Evolutionary conservation across 2,888 invertebrate species (phyloP).

Genomic region (Allophyes oxyacanthae): DNA sequence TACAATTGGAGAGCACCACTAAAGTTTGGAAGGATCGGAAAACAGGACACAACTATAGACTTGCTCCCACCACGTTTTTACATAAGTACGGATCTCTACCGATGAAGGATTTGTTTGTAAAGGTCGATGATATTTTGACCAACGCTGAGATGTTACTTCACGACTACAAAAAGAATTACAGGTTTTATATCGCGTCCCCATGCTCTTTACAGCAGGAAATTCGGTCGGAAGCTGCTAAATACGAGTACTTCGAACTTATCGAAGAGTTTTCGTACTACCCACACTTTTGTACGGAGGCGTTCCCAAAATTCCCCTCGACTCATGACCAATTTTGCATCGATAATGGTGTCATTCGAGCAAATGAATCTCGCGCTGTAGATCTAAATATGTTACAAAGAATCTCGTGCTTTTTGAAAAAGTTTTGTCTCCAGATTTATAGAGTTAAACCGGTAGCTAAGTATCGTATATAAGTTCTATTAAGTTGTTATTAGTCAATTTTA

Average conservation of each 20-base stretch:
- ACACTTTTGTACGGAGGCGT: constrained; percentile 93
- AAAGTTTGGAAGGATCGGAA: constrained; percentile 88
- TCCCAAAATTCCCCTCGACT: constrained; percentile 88
- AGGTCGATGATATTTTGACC: constrained; percentile 88
- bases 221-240: constrained; percentile 75
- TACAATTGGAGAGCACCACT: constrained; percentile 91
- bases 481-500: constrained; percentile 22
- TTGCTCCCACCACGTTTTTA: constrained; percentile 91
- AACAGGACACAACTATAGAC: constrained; percentile 90
- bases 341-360: constrained; percentile 57
- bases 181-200: constrained; percentile 92
- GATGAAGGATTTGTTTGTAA: constrained; percentile 87
- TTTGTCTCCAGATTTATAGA: constrained; percentile 82
- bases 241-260: constrained; percentile 82
- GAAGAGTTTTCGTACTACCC: constrained; percentile 91
- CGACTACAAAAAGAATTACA: constrained; percentile 89
- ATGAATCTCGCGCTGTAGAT: constrained; percentile 77
- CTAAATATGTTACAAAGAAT: constrained; percentile 79
- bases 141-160: constrained; percentile 89
- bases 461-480: constrained; percentile 36
- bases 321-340: constrained; percentile 75
- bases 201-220: constrained; percentile 91
- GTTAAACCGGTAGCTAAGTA: constrained; percentile 64
- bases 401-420: constrained; percentile 80
- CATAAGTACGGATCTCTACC: constrained; percentile 92